Conservation (phyloP, 2,113 vertebrate species). For the Boleophthalmus pectinirostris region DNA sequence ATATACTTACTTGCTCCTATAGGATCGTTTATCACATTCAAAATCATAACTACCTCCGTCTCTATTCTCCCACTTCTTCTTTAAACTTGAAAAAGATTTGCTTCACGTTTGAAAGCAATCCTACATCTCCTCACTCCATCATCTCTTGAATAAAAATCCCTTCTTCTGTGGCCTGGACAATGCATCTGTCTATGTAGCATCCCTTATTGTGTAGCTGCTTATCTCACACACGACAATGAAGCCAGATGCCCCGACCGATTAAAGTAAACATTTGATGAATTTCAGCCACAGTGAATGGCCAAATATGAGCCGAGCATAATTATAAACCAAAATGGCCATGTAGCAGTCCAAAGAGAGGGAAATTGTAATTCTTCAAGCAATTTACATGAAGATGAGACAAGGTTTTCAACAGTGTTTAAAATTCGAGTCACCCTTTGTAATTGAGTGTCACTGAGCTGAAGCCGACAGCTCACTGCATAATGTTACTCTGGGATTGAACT, state of each 20-base stretch:
- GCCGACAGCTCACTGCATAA: constrained; percentile 15
- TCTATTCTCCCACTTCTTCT: background rate
- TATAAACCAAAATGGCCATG: constrained; percentile 25
- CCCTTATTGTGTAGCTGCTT: constrained; percentile 34
- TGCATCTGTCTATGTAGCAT: constrained; percentile 17
- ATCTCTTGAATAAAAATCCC: constrained; percentile 14
- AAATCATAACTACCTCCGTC: background rate
- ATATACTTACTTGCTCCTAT: too few species aligned
- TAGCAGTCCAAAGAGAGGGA: constrained; percentile 10
- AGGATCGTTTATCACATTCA: too few species aligned
- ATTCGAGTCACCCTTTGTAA: constrained; percentile 27
- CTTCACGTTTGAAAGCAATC: background rate
- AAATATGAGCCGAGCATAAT: constrained; percentile 27
- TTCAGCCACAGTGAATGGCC: constrained; percentile 30
- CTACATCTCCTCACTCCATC: background rate
- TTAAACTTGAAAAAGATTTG: background rate
- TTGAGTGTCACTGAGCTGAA: constrained; percentile 13
- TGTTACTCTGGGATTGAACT: constrained; percentile 13
- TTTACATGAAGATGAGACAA: constrained; percentile 48
- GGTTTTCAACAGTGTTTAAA: constrained; percentile 36
- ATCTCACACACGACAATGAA: constrained; percentile 56
- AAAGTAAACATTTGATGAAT: constrained; percentile 41
- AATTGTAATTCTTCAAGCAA: constrained; percentile 38
- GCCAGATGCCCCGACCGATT: constrained; percentile 49
- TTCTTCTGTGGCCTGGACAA: constrained; percentile 23